Base-by-base conservation (phyloP, 2,888 invertebrate genomes). In the Leptopilina syphax region DNA sequence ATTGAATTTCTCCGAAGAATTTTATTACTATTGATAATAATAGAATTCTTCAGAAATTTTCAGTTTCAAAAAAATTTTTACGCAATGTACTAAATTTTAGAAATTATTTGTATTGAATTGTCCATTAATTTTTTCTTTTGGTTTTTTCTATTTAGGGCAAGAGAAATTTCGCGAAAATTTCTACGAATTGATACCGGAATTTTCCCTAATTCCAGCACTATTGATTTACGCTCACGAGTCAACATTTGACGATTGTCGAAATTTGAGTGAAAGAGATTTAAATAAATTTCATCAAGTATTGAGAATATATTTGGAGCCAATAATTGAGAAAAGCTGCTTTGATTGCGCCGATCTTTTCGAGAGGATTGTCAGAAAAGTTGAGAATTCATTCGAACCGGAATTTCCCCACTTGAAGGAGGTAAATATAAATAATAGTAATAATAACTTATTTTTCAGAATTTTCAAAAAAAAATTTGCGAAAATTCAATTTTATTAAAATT, bases 141-240 rank as follows among this genome's bases (percentile, higher is more conserved):
- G 12, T 27, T 73, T 73, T 18, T 18, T 18, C 18, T 18, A 18
- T 18, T 57, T 12, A 73, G 70, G 9, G n/a, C 50, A 34, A 54
- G 27, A 18, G 13, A 54, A 27, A 8, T 13, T 54, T 12, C 13
- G 54, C 27, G 5, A 73, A 27, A 13, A 54, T 8, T 8, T 57
- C 24, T 73, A 24, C n/a, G 70, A 73, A 3, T 73, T 54, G 70
- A 27, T 73, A 13, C 70, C 70, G 34, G 57, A 73, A 73, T 50
- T 13, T 50, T 54, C 70, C 5, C 12, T 73, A 27, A 13, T 73
- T 13, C 54, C 13, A 12, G 70, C 27, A 8, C 54, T 73, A 13
- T 27, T 54, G 54, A 73, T 73, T 34, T 54, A 54, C 24, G 10
- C 70, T 54, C 27, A 54, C 13, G 54, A 73, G 27, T 27, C 70